Conservation (phyloP, 2,888 invertebrate species). For the Helleia helle region DNA sequence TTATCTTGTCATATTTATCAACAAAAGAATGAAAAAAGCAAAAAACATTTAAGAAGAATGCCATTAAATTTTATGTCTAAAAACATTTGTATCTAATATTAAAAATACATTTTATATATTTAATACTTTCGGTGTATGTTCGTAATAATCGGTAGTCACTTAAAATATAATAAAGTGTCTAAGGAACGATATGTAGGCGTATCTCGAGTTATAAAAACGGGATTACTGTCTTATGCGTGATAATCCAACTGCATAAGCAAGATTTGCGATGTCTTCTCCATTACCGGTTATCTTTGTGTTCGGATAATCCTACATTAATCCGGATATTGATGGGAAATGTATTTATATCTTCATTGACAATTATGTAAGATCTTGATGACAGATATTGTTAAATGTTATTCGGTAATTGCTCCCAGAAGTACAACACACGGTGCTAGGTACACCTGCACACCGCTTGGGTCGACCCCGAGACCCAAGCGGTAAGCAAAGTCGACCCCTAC, state of each 20-base stretch:
- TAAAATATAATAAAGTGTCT: constrained; percentile 38
- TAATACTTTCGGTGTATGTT: no score
- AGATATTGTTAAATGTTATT: no score
- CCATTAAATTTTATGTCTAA: no score
- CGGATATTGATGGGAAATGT: constrained; percentile 19
- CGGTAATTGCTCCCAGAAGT: no score
- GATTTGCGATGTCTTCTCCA: constrained; percentile 41
- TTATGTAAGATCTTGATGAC: neutral
- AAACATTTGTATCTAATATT: no score
- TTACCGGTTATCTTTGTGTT: constrained; percentile 22
- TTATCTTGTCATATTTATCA: constrained; percentile 6
- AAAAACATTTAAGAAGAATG: no score
- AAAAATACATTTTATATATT: no score
- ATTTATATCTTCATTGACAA: neutral
- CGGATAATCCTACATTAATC: constrained; percentile 14
- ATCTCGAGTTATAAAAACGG: constrained; percentile 43
- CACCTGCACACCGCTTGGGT: no score
- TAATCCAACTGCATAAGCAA: constrained; percentile 48
- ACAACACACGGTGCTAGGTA: no score
- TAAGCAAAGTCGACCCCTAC: no score
- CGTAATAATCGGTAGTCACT: constrained; percentile 33
- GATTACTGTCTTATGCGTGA: constrained; percentile 46
- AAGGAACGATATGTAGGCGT: constrained; percentile 41
- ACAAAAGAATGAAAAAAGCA: neutral
- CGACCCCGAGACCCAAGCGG: no score